Percentiles rank a stretch among this genome's conserved stretches.
phyloP scores from a whole-genome alignment of 2,888 invertebrate species.

The Drosophila rellima region DNA sequence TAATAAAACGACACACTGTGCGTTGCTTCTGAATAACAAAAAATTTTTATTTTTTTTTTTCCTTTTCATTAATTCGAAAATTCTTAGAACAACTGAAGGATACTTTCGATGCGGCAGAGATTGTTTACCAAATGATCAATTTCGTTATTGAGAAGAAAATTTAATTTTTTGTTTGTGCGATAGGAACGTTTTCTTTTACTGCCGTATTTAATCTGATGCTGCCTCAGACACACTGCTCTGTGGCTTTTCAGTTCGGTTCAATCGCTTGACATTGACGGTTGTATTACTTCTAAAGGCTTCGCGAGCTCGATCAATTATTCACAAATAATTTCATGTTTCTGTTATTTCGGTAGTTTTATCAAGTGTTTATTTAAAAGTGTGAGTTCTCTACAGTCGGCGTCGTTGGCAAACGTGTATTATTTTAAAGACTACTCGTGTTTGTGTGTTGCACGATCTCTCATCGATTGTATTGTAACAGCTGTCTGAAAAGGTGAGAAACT shows the following conservation, averaged over 20 bases:
- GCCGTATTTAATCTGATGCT: neutral
- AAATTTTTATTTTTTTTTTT: neutral
- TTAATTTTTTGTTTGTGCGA: neutral
- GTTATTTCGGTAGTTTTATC: neutral
- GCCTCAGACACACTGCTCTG: neutral
- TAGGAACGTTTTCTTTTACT: neutral
- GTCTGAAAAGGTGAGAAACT: slow-evolving; percentile 37
- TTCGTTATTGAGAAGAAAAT: neutral
- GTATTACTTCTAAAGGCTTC: slow-evolving; percentile 5
- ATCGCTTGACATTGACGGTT: slow-evolving; percentile 54
- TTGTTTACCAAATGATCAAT: neutral
- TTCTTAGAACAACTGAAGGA: slow-evolving; percentile 4
- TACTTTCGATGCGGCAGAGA: neutral
- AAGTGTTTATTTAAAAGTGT: neutral
- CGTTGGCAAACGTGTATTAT: neutral
- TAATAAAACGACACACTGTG: too few relatives aligned
- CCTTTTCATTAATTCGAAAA: too few relatives aligned
- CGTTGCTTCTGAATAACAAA: neutral
- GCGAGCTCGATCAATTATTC: neutral
- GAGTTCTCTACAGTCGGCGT: neutral
- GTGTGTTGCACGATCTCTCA: slow-evolving; percentile 14
- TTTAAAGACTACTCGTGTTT: neutral
- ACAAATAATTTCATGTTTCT: slow-evolving; percentile 1
- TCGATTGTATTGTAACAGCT: slow-evolving; percentile 43
- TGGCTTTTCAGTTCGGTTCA: slow-evolving; percentile 45